Evolutionary conservation across 2,797 vertebrate species (phyloP), one percentile per base, ranked within the genome.

Genomic region (Myoxocephalus aenaeus): DNA sequence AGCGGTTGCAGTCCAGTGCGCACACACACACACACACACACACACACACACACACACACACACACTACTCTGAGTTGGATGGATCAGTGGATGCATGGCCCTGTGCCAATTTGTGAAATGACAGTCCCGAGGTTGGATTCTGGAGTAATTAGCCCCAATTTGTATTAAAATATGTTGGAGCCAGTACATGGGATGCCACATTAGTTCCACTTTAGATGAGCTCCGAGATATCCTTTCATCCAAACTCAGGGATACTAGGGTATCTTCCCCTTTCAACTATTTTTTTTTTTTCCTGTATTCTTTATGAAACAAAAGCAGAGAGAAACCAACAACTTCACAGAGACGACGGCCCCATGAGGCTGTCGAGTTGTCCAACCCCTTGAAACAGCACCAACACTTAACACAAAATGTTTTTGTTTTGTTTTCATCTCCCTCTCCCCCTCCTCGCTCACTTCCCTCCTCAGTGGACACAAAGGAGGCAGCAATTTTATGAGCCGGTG

Each of bases 111-210:
- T 71, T 79, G 64, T 78, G 77, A 85, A 80, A 75, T 64, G 81
- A 86, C 85, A 89, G 85, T 76, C 81, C 84, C 25, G 38, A 84
- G 59, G 86, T 85, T 85, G 78, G 88, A 92, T 77, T 89, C 66
- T 57, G 53, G 72, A 83, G 88, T 92, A 95, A 95, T 95, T 95
- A 95, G 93, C 87, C 90, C 91, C 93, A 95, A 96, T 96, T 96
- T 95, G 95, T 95, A 91, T 91, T 81, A 64, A 86, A 84, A 94
- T 92, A 91, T 78, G 83, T 78, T 88, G 79, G 80, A 86, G 86
- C 85, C 90, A 85, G 86, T 90, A 81, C 80, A 87, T 90, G 80
- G 81, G 86, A 94, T 87, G 90, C 90, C 91, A 85, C 90, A 94
- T 96, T 95, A 93, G 95, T 94, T 96, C 93, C 91, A 88, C 88